Conservation (phyloP, 2,113 vertebrate genomes). For the Chionodraco myersi region DNA sequence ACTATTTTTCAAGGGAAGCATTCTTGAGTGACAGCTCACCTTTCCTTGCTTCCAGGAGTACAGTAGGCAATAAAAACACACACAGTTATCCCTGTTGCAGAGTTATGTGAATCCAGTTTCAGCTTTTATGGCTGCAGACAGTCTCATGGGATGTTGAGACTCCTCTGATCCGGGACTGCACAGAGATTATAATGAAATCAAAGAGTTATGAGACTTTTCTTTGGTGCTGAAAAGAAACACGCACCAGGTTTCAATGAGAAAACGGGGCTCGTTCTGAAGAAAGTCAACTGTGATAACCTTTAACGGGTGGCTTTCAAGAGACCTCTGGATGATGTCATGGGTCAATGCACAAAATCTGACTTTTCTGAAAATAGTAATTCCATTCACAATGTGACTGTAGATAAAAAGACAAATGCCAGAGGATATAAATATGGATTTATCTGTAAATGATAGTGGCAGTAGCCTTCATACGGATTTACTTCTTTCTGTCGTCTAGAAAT, state of each 20-base stretch:
- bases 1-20: slow-evolving; percentile 57
- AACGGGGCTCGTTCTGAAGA: not conserved
- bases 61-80: slow-evolving; percentile 59
- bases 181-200: slow-evolving; percentile 32
- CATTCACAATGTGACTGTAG: not conserved
- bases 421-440: not conserved
- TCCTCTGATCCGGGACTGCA: slow-evolving; percentile 31
- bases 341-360: not conserved
- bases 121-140: slow-evolving; percentile 27
- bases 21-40: slow-evolving; percentile 78
- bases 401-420: not conserved
- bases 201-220: slow-evolving; percentile 32
- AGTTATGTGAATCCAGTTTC: slow-evolving; percentile 38
- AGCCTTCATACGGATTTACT: not conserved
- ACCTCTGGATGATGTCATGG: not conserved
- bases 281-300: not conserved
- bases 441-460: not conserved
- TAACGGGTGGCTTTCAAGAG: slow-evolving; percentile 20
- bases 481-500: not conserved
- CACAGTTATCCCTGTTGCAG: slow-evolving; percentile 33
- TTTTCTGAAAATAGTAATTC: not conserved
- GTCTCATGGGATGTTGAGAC: slow-evolving; percentile 20
- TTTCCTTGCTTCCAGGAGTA: slow-evolving; percentile 57
- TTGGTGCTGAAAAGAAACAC: slow-evolving; percentile 11
- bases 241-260: slow-evolving; percentile 27